A percentile compares a stretch with the other conserved stretches of the same genome.
Conservation (phyloP, 2,113 vertebrate genomes). For the Eira barbara region DNA sequence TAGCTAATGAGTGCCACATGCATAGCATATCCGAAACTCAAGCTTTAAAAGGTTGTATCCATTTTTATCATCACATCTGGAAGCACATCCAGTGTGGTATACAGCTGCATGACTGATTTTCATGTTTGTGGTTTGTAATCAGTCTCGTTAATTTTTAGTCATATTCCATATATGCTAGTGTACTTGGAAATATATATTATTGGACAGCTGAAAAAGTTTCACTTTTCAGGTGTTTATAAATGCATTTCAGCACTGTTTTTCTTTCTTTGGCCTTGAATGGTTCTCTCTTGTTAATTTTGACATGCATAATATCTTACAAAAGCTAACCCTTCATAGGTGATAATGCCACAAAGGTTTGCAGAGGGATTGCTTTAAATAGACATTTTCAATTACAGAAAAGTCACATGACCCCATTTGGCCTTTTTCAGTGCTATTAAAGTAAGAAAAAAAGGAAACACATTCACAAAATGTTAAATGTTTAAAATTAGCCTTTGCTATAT, state of each 20-base stretch:
- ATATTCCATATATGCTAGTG: conserved; percentile 64
- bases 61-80: conserved; percentile 78
- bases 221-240: conserved; percentile 71
- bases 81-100: conserved; percentile 68
- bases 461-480: conserved; percentile 51
- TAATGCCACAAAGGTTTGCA: neutral
- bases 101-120: conserved; percentile 78
- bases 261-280: neutral
- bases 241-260: conserved; percentile 37
- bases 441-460: conserved; percentile 25
- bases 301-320: neutral
- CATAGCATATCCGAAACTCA: conserved; percentile 57
- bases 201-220: conserved; percentile 69
- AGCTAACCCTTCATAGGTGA: conserved; percentile 54
- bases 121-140: conserved; percentile 75
- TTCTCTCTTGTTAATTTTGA: conserved; percentile 42
- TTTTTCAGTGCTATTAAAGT: conserved; percentile 30
- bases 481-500: conserved; percentile 71
- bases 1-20: conserved; percentile 72
- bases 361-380: conserved; percentile 44
- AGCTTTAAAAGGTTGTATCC: conserved; percentile 77
- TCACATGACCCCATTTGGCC: conserved; percentile 1
- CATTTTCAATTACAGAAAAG: conserved; percentile 12
- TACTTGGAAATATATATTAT: conserved; percentile 64
- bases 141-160: conserved; percentile 77